Conservation (phyloP, 2,113 vertebrate species). For the Chionodraco myersi region DNA sequence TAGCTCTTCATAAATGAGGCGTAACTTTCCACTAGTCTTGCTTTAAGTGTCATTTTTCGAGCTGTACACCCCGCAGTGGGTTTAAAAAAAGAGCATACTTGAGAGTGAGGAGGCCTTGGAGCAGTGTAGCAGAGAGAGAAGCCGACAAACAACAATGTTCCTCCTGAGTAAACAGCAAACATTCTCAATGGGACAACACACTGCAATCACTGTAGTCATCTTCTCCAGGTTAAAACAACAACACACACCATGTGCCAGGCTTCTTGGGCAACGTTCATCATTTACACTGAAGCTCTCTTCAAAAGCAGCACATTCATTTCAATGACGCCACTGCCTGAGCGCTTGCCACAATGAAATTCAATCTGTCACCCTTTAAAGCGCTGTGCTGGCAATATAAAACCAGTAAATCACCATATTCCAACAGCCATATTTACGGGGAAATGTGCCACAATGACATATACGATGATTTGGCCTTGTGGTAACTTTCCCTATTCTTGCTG, state of each 20-base stretch:
- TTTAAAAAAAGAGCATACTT: slow-evolving; percentile 7
- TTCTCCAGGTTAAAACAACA: not conserved
- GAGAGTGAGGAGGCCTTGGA: slow-evolving; percentile 26
- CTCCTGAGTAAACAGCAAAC: not conserved
- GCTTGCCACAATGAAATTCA: not conserved
- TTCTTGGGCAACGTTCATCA: not conserved
- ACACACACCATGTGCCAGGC: not conserved
- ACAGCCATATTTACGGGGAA: too few relatives aligned
- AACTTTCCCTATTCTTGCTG: too few relatives aligned
- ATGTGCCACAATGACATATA: not conserved
- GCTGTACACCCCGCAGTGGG: not conserved
- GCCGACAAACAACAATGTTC: slow-evolving; percentile 11
- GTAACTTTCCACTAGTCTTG: not conserved
- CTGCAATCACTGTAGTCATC: not conserved
- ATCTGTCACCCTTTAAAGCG: not conserved
- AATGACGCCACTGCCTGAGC: not conserved
- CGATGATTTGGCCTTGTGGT: too few relatives aligned
- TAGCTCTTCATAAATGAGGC: not conserved
- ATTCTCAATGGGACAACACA: not conserved
- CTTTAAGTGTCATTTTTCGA: slow-evolving; percentile 16
- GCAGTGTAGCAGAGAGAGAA: not conserved
- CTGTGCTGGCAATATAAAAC: not conserved
- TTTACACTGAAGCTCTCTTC: not conserved
- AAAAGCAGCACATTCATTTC: not conserved
- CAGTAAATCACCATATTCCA: too few relatives aligned